A percentile compares a stretch with the other conserved stretches of the same genome.
Evolutionary conservation across 2,888 invertebrate species (phyloP).

Genomic region (Steinernema hermaphroditum): DNA sequence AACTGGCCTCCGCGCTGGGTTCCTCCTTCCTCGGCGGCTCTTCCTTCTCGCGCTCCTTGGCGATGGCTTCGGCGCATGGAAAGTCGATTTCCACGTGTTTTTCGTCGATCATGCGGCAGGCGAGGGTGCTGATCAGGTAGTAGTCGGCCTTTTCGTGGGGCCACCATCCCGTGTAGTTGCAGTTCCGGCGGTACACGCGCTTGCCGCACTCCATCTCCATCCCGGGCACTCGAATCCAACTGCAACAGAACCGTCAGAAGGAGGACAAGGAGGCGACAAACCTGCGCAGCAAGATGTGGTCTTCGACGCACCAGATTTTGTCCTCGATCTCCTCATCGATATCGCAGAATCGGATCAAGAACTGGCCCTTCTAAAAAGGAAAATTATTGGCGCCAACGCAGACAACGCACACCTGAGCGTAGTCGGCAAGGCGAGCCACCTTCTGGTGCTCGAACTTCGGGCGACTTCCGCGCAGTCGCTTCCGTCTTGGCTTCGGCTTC

Average conservation of each 20-base stretch:
- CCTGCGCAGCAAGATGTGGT: conserved; percentile 9
- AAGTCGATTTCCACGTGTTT: not conserved
- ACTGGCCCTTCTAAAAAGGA: not conserved
- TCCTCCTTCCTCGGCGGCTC: no score
- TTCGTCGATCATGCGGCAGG: not conserved
- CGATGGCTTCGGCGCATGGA: not conserved
- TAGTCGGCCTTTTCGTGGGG: not conserved
- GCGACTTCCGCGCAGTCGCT: not conserved
- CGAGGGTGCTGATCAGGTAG: not conserved
- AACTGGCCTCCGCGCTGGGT: no score
- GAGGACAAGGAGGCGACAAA: not conserved
- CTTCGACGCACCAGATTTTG: not conserved
- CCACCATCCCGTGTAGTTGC: conserved; percentile 9
- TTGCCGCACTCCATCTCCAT: not conserved
- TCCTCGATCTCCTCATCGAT: not conserved
- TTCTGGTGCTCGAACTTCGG: not conserved
- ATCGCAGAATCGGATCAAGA: not conserved
- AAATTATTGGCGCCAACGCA: not conserved
- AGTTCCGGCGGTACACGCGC: not conserved
- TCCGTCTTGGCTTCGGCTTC: no score
- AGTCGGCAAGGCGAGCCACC: not conserved
- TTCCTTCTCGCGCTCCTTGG: not conserved
- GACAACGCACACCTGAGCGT: not conserved
- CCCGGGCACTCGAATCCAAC: not conserved
- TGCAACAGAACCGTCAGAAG: not conserved